phyloP scores from a whole-genome alignment of 37 sponge, comb jelly and placozoan genomes.

The Crambe crambe region DNA sequence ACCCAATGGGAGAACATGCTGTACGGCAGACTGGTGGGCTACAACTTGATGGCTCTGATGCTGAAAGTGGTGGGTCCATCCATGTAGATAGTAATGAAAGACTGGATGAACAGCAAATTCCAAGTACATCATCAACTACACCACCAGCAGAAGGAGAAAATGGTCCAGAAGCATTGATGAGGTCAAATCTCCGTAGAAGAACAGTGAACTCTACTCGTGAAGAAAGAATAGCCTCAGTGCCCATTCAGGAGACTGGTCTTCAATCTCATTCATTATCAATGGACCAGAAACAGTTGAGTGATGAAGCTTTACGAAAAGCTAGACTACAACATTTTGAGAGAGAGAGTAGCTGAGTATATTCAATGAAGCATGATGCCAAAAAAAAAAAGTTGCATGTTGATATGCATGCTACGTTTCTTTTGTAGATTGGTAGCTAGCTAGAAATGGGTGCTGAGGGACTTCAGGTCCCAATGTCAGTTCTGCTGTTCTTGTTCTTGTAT shows the following conservation, averaged over 20 bases:
- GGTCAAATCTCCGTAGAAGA: not conserved
- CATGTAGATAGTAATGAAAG: too few species aligned
- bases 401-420: too few species aligned
- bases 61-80: too few species aligned
- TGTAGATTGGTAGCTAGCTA: too few species aligned
- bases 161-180: not conserved
- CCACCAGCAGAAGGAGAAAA: not conserved
- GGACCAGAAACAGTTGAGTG: not conserved
- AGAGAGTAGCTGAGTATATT: too few species aligned
- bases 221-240: not conserved
- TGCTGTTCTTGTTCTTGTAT: too few species aligned
- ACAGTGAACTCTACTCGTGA: not conserved
- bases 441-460: too few species aligned
- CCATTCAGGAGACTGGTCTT: not conserved
- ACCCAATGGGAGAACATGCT: not conserved
- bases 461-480: too few species aligned
- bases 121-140: too few species aligned
- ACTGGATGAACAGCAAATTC: too few species aligned
- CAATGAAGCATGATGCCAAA: too few species aligned
- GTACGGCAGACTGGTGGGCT: not conserved
- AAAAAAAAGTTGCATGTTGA: too few species aligned
- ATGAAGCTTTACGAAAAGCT: not conserved
- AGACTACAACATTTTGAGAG: not conserved
- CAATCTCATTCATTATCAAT: not conserved
- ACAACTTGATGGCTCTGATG: not conserved